Evolutionary conservation across 2,113 vertebrate species (phyloP).

Genomic region (Caloenas nicobarica): DNA sequence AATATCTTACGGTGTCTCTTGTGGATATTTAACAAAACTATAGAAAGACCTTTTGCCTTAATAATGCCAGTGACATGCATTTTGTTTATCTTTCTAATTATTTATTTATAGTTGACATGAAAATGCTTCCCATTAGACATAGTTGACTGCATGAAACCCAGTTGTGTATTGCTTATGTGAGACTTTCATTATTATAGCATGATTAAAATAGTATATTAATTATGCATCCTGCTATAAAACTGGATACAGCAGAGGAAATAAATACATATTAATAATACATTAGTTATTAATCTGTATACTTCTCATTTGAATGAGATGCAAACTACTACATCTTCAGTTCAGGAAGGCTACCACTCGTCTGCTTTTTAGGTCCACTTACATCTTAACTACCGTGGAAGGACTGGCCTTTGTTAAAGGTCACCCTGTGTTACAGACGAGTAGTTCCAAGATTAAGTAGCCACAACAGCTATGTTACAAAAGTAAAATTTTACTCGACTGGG

Average conservation of each 20-base stretch:
- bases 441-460: neutral
- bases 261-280: slow-evolving; percentile 76
- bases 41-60: slow-evolving; percentile 58
- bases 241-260: slow-evolving; percentile 68
- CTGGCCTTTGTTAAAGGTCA: neutral
- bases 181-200: slow-evolving; percentile 71
- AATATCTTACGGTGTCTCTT: neutral
- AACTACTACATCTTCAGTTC: slow-evolving; percentile 38
- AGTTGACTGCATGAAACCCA: slow-evolving; percentile 53
- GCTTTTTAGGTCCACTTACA: slow-evolving; percentile 17
- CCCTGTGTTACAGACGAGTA: neutral
- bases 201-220: slow-evolving; percentile 77
- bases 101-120: slow-evolving; percentile 70
- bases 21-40: slow-evolving; percentile 61
- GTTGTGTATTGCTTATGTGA: slow-evolving; percentile 63
- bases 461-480: neutral
- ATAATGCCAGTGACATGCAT: slow-evolving; percentile 63
- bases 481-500: neutral
- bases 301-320: slow-evolving; percentile 61
- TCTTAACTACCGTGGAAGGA: neutral
- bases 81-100: slow-evolving; percentile 66
- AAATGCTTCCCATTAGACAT: slow-evolving; percentile 67
- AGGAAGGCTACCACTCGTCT: neutral
- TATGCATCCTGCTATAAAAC: slow-evolving; percentile 76
- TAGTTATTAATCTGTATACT: slow-evolving; percentile 73